Conservation (phyloP, 2,797 vertebrate genomes). For the Syngnathus acus region DNA sequence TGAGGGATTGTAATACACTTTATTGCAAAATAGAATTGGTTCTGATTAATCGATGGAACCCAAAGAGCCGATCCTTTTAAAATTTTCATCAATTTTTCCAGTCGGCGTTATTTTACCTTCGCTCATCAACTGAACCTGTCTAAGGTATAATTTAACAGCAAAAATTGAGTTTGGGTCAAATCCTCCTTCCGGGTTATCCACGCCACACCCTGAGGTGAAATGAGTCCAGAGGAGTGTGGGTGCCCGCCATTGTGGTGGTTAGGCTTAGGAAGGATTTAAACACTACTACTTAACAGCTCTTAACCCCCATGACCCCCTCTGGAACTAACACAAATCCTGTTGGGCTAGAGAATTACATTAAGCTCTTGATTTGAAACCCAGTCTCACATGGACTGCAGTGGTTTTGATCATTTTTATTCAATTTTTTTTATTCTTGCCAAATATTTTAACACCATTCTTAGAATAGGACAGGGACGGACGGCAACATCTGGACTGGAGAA, state of each 20-base stretch:
- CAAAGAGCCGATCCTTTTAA: too few species aligned
- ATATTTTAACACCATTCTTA: background rate
- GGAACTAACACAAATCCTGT: conserved; percentile 68
- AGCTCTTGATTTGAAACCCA: conserved; percentile 55
- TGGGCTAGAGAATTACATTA: conserved; percentile 67
- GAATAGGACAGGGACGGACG: background rate
- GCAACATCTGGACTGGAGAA: background rate
- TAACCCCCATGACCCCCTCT: conserved; percentile 61
- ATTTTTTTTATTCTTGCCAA: conserved; percentile 6
- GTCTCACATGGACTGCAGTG: conserved; percentile 45
- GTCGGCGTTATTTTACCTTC: background rate
- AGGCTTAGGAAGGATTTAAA: conserved; percentile 60
- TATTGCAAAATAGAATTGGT: too few species aligned
- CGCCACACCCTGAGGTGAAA: conserved; percentile 33
- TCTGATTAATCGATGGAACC: too few species aligned
- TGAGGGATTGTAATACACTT: too few species aligned
- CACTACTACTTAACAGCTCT: conserved; percentile 66
- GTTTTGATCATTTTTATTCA: conserved; percentile 38
- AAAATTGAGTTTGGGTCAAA: background rate
- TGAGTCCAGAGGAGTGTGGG: conserved; percentile 43
- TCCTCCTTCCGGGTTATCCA: background rate
- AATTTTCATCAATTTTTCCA: background rate
- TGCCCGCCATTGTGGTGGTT: conserved; percentile 41
- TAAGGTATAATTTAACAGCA: background rate
- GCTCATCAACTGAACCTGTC: background rate